Conservation (phyloP, 2,888 invertebrate species). For the Eupithecia subfuscata region DNA sequence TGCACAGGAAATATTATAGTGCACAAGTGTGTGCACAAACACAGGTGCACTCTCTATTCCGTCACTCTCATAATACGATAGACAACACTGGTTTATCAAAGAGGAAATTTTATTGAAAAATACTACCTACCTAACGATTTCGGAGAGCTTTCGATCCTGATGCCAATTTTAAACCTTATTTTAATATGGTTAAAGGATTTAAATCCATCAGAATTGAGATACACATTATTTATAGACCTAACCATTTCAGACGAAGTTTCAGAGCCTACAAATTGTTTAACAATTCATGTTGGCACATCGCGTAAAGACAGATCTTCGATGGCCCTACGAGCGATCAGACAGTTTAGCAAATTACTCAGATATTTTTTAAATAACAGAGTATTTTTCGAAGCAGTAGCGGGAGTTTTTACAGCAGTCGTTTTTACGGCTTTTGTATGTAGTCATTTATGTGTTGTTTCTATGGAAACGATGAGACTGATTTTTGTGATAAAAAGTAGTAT, state of each 20-base stretch:
- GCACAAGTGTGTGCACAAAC: no score
- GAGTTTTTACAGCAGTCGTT: no score
- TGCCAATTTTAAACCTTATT: neutral
- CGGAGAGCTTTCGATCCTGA: neutral
- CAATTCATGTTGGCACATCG: slow-evolving; percentile 15
- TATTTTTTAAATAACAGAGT: no score
- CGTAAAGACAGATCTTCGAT: neutral
- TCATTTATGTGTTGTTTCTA: no score
- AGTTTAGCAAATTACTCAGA: neutral
- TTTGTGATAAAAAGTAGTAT: no score
- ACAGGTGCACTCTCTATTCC: no score
- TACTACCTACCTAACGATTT: neutral
- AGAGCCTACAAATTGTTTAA: slow-evolving; percentile 10
- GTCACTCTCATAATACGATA: no score
- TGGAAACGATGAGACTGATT: no score
- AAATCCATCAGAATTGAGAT: neutral
- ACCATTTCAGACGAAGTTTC: slow-evolving; percentile 6
- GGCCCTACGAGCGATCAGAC: neutral
- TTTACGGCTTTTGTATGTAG: no score
- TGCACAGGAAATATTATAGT: no score
- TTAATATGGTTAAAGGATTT: neutral
- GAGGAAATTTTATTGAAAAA: neutral
- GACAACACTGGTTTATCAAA: neutral
- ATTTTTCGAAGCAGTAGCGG: no score
- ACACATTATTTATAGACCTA: neutral